Evolutionary conservation across 2,888 invertebrate genomes (phyloP).

Genomic region (Calameuta idolon): DNA sequence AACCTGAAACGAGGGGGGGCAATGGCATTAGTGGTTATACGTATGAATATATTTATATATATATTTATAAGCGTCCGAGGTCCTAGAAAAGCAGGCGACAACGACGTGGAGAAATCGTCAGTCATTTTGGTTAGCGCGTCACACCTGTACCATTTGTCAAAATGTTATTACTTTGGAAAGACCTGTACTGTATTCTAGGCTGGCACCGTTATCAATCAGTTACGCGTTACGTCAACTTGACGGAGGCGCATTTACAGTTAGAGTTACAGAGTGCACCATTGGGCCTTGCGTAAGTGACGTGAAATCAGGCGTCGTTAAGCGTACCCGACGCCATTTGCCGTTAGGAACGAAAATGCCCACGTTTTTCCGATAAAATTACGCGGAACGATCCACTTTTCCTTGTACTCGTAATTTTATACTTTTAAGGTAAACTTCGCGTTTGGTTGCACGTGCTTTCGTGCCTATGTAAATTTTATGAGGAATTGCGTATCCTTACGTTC

Average conservation of each 20-base stretch:
- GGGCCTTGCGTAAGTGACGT: slow-evolving; percentile 5
- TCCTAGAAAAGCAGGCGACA: not conserved
- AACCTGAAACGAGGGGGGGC: not conserved
- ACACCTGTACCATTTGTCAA: slow-evolving; percentile 1
- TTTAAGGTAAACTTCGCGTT: not conserved
- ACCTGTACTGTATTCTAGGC: not conserved
- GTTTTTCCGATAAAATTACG: slow-evolving; percentile 4
- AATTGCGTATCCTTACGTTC: not conserved
- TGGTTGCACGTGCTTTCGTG: not conserved
- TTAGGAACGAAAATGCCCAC: slow-evolving; percentile 1
- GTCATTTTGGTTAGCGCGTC: slow-evolving; percentile 3
- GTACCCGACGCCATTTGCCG: not conserved
- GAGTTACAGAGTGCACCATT: not conserved
- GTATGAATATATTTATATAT: not conserved
- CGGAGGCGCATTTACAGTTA: slow-evolving; percentile 1
- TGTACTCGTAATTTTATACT: not conserved
- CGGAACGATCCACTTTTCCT: not conserved
- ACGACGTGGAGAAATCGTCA: slow-evolving; percentile 3
- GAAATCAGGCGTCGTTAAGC: slow-evolving; percentile 8
- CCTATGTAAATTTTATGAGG: not conserved
- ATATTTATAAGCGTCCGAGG: not conserved
- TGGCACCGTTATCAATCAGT: slow-evolving; percentile 6
- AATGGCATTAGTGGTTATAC: not conserved
- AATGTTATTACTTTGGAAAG: not conserved
- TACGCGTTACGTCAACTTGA: slow-evolving; percentile 7